Evolutionary conservation across 2,113 vertebrate species (phyloP).

Genomic region (Pseudois nayaur): DNA sequence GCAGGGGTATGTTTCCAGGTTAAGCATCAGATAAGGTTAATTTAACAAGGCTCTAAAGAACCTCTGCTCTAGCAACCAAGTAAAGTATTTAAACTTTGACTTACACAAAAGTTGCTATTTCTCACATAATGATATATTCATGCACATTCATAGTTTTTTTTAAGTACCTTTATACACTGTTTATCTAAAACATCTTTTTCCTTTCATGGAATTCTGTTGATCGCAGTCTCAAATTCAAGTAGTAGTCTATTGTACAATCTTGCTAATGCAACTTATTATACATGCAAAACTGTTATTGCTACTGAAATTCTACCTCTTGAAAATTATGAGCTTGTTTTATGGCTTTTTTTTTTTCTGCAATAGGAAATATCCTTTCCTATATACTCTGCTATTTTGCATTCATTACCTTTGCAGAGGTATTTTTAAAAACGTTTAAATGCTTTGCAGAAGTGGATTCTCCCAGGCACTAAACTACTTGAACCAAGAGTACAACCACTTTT

Average conservation of each 20-base stretch:
- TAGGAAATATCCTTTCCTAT: slow-evolving; percentile 81
- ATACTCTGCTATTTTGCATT: slow-evolving; percentile 89
- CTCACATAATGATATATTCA: slow-evolving; percentile 41
- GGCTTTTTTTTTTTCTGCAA: slow-evolving; percentile 87
- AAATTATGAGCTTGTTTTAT: slow-evolving; percentile 86
- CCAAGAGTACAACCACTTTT: slow-evolving; percentile 64
- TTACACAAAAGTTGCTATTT: slow-evolving; percentile 35
- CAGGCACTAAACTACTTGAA: slow-evolving; percentile 77
- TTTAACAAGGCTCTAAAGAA: neutral
- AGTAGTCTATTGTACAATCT: slow-evolving; percentile 79
- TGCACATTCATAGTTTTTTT: slow-evolving; percentile 61
- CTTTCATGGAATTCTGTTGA: slow-evolving; percentile 69
- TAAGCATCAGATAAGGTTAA: slow-evolving; percentile 42
- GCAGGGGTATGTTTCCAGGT: slow-evolving; percentile 18
- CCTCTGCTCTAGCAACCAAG: slow-evolving; percentile 34
- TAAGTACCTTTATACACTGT: slow-evolving; percentile 61
- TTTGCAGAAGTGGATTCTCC: slow-evolving; percentile 76
- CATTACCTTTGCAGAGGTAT: slow-evolving; percentile 87
- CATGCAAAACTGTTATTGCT: slow-evolving; percentile 97
- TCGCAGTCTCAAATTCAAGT: slow-evolving; percentile 78
- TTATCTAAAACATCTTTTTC: slow-evolving; percentile 59
- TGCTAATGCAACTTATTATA: slow-evolving; percentile 82
- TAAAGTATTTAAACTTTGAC: slow-evolving; percentile 13
- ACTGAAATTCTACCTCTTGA: slow-evolving; percentile 88
- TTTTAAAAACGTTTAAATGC: slow-evolving; percentile 64